Percentiles rank a stretch among this genome's conserved stretches.
Conservation (phyloP, 1,140 invertebrate species). For the Aphaenogaster rudis region DNA sequence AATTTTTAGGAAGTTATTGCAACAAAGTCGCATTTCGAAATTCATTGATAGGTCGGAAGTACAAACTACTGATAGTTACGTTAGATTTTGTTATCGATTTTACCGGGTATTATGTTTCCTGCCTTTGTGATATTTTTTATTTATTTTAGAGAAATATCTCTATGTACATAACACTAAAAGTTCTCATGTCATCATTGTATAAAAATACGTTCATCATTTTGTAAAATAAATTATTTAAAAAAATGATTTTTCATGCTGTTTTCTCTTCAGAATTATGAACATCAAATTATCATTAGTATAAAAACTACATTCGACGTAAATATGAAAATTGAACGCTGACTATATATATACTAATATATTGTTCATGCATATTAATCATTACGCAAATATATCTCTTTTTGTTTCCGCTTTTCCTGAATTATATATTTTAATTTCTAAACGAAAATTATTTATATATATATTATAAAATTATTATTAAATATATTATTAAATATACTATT, state of each 20-base stretch:
- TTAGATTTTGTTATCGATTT: conserved; percentile 21
- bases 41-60: background rate
- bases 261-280: background rate
- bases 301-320: conserved; percentile 5
- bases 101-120: conserved; percentile 7
- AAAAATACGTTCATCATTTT: background rate
- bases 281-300: background rate
- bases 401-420: background rate
- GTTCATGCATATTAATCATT: background rate
- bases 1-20: background rate
- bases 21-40: background rate
- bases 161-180: background rate
- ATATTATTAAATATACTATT: background rate
- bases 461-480: background rate
- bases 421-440: background rate
- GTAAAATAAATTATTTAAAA: conserved; percentile 24
- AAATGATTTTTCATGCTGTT: background rate
- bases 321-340: background rate
- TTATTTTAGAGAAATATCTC: conserved; percentile 11
- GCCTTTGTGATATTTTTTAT: conserved; percentile 40
- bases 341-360: background rate
- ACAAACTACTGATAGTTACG: background rate
- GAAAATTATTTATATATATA: background rate
- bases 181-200: background rate
- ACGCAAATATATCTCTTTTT: background rate